These are phyloP conservation scores for Ptychochromis oligacanthus DNA, from an alignment of 2,113 vertebrate genomes.

Conservation along the genomic window DNA sequence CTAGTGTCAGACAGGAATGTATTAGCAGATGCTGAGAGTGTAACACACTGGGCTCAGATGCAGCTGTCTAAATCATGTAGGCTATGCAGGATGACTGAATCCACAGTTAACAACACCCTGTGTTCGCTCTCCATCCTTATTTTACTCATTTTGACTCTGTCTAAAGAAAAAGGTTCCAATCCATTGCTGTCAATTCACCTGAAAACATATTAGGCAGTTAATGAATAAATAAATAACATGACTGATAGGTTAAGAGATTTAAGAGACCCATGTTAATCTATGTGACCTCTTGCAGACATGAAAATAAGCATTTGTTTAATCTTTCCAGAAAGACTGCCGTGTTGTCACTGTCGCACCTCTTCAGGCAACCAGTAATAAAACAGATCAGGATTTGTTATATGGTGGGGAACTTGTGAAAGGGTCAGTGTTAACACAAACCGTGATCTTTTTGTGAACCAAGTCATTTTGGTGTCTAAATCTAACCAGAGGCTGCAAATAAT, in stretches of 20 bases:
- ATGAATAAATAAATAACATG: background rate
- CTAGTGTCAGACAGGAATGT: constrained; percentile 42
- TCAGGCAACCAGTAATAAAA: background rate
- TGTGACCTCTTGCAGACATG: background rate
- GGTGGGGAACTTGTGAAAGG: too few species aligned
- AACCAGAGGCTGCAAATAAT: background rate
- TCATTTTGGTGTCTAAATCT: background rate
- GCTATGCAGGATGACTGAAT: background rate
- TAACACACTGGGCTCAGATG: constrained; percentile 21
- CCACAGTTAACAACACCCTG: background rate
- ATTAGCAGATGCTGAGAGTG: constrained; percentile 54
- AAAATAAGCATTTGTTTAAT: background rate
- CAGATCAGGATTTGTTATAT: background rate
- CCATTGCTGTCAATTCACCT: background rate
- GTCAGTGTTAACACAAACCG: background rate
- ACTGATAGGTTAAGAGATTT: background rate
- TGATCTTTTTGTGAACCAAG: background rate
- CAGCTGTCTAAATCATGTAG: constrained; percentile 9
- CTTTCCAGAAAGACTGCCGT: background rate
- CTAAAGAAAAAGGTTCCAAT: background rate
- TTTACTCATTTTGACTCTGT: background rate
- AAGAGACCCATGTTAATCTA: background rate
- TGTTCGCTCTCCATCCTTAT: background rate
- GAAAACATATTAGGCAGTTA: too few species aligned
- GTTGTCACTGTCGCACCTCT: background rate